Evolutionary conservation across 2,888 invertebrate genomes (phyloP).

Genomic region (Drosophila nr. perissopoda): DNA sequence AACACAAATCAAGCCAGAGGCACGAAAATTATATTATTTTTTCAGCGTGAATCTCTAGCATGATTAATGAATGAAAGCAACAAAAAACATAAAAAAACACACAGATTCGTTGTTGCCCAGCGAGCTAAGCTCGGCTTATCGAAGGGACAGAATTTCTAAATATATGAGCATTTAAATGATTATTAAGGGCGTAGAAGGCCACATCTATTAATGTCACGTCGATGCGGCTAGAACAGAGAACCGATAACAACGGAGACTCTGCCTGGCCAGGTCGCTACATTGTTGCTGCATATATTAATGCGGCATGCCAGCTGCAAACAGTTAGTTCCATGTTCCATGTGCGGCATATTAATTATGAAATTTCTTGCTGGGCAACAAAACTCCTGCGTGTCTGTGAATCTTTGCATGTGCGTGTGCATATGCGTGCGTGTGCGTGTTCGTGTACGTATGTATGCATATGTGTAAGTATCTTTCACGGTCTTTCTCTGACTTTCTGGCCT

Average conservation of each 20-base stretch:
- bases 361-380: conserved; percentile 47
- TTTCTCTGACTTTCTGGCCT: conserved; percentile 59
- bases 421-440: conserved; percentile 25
- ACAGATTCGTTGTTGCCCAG: conserved; percentile 5
- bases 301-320: conserved; percentile 60
- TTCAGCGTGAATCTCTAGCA: conserved; percentile 65
- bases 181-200: conserved; percentile 73
- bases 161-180: conserved; percentile 62
- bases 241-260: conserved; percentile 21
- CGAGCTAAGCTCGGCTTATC: conserved; percentile 44
- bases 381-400: conserved; percentile 25
- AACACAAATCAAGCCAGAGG: conserved; percentile 54
- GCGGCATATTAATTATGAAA: conserved; percentile 80
- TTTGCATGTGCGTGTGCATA: conserved; percentile 20
- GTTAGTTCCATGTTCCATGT: conserved; percentile 69
- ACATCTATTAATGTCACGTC: conserved; percentile 73
- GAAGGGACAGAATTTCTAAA: conserved; percentile 47
- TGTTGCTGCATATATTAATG: conserved; percentile 73
- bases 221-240: conserved; percentile 59
- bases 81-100: conserved; percentile 1
- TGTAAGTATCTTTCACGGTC: conserved; percentile 37
- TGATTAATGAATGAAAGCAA: conserved; percentile 71
- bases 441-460: not conserved
- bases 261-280: conserved; percentile 26
- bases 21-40: conserved; percentile 67